Conservation (phyloP, 2,888 invertebrate genomes). For the Philereme transversata region DNA sequence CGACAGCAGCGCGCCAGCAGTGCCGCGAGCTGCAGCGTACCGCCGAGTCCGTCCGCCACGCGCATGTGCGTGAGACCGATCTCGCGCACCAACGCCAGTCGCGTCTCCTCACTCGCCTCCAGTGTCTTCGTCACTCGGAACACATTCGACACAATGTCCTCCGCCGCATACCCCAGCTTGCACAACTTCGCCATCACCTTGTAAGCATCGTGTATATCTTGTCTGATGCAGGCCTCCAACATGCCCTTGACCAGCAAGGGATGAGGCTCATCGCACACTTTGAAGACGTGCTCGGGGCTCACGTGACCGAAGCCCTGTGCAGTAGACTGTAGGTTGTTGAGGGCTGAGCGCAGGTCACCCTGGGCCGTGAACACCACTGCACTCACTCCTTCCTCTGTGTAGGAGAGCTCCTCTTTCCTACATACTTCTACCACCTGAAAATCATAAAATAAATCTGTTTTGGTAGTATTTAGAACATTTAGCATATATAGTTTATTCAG, state of each 20-base stretch:
- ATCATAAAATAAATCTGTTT: neutral
- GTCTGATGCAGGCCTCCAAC: constrained; percentile 92
- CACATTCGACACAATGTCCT: constrained; percentile 97
- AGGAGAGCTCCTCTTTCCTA: constrained; percentile 84
- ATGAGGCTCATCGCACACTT: constrained; percentile 99
- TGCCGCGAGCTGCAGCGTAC: constrained; percentile 95
- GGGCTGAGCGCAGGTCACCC: constrained; percentile 98
- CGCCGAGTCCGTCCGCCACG: constrained; percentile 94
- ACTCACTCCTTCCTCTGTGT: constrained; percentile 96
- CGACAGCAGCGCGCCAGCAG: constrained; percentile 93
- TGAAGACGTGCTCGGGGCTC: constrained; percentile 97
- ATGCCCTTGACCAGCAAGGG: constrained; percentile 96
- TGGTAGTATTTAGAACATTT: no score
- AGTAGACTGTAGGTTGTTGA: constrained; percentile 97
- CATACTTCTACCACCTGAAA: constrained; percentile 72
- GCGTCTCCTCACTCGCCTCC: constrained; percentile 90
- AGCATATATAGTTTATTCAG: no score
- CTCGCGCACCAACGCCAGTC: constrained; percentile 94
- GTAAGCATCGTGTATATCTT: constrained; percentile 94
- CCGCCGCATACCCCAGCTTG: constrained; percentile 97
- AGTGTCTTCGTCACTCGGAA: constrained; percentile 97
- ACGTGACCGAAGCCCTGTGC: constrained; percentile 94
- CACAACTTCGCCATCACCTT: constrained; percentile 93
- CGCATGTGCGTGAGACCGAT: constrained; percentile 96
- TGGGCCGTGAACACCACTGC: constrained; percentile 99